Evolutionary conservation across 2,888 invertebrate genomes (phyloP).

Genomic region (Tiliacea aurago): DNA sequence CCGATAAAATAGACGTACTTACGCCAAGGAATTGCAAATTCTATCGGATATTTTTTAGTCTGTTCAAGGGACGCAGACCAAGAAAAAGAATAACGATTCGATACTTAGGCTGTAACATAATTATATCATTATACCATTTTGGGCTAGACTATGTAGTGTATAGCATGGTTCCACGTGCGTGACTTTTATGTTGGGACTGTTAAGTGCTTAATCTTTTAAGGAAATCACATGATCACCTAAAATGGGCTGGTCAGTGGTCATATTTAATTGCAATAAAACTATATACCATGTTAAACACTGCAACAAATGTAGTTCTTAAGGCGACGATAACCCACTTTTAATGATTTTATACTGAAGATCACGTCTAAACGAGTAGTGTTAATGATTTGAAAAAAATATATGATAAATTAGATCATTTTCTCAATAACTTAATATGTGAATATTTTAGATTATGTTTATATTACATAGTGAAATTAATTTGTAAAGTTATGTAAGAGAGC

Average conservation of each 20-base stretch:
- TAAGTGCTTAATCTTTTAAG: slow-evolving; percentile 50
- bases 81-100: slow-evolving; percentile 45
- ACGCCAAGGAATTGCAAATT: slow-evolving; percentile 74
- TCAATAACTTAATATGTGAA: too few relatives aligned
- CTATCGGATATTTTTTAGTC: slow-evolving; percentile 69
- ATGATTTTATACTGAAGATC: too few relatives aligned
- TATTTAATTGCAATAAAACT: slow-evolving; percentile 43
- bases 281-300: slow-evolving; percentile 6
- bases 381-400: too few relatives aligned
- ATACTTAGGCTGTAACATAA: slow-evolving; percentile 43
- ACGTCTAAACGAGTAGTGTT: too few relatives aligned
- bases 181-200: slow-evolving; percentile 36
- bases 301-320: slow-evolving; percentile 15
- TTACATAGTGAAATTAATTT: too few relatives aligned
- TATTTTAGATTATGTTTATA: too few relatives aligned
- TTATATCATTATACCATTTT: slow-evolving; percentile 59
- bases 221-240: slow-evolving; percentile 54
- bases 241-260: slow-evolving; percentile 36
- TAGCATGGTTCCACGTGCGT: slow-evolving; percentile 35
- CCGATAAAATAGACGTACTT: slow-evolving; percentile 81
- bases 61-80: slow-evolving; percentile 31
- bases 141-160: slow-evolving; percentile 27
- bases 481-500: too few relatives aligned
- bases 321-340: too few relatives aligned
- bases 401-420: too few relatives aligned